Conservation (phyloP, 2,888 invertebrate species). For the Melinopterus prodromus region DNA sequence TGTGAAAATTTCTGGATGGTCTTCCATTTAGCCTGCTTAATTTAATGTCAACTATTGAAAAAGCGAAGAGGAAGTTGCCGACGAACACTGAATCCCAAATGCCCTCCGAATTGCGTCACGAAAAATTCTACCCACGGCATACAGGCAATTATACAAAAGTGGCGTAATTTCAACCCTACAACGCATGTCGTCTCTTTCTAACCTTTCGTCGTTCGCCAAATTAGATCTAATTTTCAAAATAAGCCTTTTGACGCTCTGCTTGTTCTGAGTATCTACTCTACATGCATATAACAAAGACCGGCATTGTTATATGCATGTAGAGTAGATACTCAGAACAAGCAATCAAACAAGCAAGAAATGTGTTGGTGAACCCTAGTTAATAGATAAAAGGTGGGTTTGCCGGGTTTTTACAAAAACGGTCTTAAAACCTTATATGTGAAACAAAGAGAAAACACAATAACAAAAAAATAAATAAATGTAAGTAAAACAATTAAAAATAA, state of each 20-base stretch:
- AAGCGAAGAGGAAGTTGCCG: background rate
- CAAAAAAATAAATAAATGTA: no score
- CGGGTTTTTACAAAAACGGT: no score
- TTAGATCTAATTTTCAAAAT: background rate
- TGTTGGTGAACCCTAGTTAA: no score
- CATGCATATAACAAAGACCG: no score
- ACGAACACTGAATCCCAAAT: background rate
- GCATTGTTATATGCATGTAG: no score
- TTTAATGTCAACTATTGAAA: slow-evolving; percentile 4
- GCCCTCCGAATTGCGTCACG: background rate
- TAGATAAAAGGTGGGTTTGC: no score
- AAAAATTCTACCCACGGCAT: background rate
- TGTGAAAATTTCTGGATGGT: background rate
- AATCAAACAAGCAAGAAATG: no score
- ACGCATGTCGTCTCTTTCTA: background rate
- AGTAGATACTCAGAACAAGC: no score
- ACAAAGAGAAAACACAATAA: no score
- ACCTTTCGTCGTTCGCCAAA: background rate
- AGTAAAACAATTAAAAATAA: no score
- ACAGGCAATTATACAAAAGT: background rate
- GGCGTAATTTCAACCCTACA: background rate
- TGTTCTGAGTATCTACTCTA: no score
- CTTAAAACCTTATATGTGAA: no score
- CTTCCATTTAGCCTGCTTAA: background rate
- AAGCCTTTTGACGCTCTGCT: background rate